phyloP scores from a whole-genome alignment of 2,888 invertebrate genomes.

The Odontomyia ornata region DNA sequence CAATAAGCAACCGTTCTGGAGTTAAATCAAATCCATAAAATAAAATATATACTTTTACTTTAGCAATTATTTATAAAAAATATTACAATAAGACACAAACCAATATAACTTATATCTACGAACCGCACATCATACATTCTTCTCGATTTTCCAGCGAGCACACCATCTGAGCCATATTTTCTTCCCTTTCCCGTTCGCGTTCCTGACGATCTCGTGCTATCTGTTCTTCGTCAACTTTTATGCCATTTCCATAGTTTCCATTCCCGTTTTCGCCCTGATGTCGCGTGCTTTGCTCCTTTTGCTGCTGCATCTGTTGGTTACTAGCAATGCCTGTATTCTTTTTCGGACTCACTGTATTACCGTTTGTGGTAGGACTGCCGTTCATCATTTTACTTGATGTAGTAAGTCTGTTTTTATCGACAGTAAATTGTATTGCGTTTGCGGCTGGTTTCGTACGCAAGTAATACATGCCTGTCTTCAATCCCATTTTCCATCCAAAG shows the following conservation, averaged over 20 bases:
- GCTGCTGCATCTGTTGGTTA: background rate
- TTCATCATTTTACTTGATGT: conserved; percentile 18
- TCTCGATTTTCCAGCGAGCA: conserved; percentile 90
- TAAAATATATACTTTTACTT: no score
- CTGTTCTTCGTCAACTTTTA: conserved; percentile 44
- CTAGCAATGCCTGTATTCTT: background rate
- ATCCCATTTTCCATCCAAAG: conserved; percentile 94
- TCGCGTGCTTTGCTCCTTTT: background rate
- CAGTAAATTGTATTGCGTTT: conserved; percentile 96
- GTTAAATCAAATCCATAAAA: no score
- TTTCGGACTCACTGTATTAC: background rate
- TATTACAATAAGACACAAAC: background rate
- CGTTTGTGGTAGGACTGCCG: background rate
- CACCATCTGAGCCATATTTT: conserved; percentile 78
- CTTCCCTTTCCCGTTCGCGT: conserved; percentile 59
- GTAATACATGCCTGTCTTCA: conserved; percentile 99
- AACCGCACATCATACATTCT: conserved; percentile 87
- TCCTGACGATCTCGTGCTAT: conserved; percentile 1
- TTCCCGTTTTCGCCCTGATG: background rate
- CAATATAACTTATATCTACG: conserved; percentile 65
- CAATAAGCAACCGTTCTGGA: no score
- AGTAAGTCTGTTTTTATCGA: conserved; percentile 81
- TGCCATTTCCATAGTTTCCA: background rate
- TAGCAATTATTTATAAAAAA: no score
- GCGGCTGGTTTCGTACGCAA: conserved; percentile 95